These are phyloP conservation scores for Rostratula benghalensis DNA, from an alignment of 2,113 vertebrate genomes.

Conservation along the genomic window DNA sequence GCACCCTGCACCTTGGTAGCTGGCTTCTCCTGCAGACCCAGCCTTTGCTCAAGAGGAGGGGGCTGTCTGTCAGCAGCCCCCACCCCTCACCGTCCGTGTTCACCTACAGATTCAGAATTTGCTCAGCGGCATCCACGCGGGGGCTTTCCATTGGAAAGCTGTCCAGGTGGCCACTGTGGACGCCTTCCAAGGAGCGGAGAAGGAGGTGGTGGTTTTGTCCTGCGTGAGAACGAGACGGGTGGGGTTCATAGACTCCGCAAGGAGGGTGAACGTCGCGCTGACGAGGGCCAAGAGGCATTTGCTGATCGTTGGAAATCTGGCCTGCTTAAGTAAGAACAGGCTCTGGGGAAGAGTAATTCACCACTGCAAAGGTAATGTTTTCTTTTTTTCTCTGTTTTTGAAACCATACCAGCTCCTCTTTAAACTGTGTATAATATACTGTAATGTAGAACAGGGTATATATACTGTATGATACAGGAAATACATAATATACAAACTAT, in stretches of 20 bases:
- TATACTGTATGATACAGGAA: not conserved
- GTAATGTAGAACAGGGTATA: not conserved
- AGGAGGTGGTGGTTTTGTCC: slow-evolving; percentile 78
- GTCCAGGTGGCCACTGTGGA: slow-evolving; percentile 83
- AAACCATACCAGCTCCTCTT: not conserved
- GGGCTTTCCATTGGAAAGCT: slow-evolving; percentile 24
- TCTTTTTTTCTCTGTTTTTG: not conserved
- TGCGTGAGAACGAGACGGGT: slow-evolving; percentile 78
- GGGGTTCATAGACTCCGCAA: slow-evolving; percentile 81
- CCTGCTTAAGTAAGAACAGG: slow-evolving; percentile 74
- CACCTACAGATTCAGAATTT: slow-evolving; percentile 64
- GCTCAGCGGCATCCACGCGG: not conserved
- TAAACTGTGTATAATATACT: rapidly evolving
- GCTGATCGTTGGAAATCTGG: slow-evolving; percentile 75
- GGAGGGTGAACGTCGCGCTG: slow-evolving; percentile 77
- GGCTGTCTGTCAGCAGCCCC: rapidly evolving
- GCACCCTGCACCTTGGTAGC: too few species aligned
- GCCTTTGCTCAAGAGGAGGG: not conserved
- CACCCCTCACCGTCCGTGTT: not conserved
- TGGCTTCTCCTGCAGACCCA: not conserved
- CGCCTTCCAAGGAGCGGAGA: slow-evolving; percentile 82
- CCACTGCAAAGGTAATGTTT: slow-evolving; percentile 77
- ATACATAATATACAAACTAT: too few species aligned
- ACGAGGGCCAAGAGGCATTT: slow-evolving; percentile 80
- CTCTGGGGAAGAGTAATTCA: slow-evolving; percentile 78